Conservation (phyloP, 37 sponge, comb jelly and placozoan species). For the Tethya wilhelma region DNA sequence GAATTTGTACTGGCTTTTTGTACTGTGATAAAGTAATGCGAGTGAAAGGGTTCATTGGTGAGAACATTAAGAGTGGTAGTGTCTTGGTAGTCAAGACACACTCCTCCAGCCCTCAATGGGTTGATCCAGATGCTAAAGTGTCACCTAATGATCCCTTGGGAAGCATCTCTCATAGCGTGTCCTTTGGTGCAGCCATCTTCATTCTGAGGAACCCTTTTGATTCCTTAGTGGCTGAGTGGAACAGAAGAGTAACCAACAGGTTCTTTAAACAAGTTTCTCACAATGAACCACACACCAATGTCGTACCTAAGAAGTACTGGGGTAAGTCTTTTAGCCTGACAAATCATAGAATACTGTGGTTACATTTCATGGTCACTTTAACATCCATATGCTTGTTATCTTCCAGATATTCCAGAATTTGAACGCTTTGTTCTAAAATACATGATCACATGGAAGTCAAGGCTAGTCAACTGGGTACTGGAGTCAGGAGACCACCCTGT, state of each 20-base stretch:
- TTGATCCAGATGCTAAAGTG: not conserved
- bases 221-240: slow-evolving; percentile 59
- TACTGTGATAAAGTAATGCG: slow-evolving; percentile 48
- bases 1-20: slow-evolving; percentile 48
- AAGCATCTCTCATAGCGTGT: not conserved
- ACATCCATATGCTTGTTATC: not conserved
- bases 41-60: slow-evolving; percentile 50
- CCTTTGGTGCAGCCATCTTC: slow-evolving; percentile 43
- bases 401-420: slow-evolving; percentile 28
- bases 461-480: slow-evolving; percentile 34
- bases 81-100: slow-evolving; percentile 65
- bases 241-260: slow-evolving; percentile 17
- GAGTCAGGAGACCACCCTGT: slow-evolving; percentile 9
- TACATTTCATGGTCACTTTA: not conserved
- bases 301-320: slow-evolving; percentile 5
- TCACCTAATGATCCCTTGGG: too few species aligned
- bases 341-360: not conserved
- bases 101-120: slow-evolving; percentile 19
- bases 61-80: slow-evolving; percentile 20
- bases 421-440: slow-evolving; percentile 36
- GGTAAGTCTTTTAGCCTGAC: slow-evolving; percentile 17
- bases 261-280: not conserved
- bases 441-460: slow-evolving; percentile 13
- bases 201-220: slow-evolving; percentile 59
- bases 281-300: slow-evolving; percentile 3